phyloP scores from a whole-genome alignment of 2,797 vertebrate genomes.

The Poecile montanus region DNA sequence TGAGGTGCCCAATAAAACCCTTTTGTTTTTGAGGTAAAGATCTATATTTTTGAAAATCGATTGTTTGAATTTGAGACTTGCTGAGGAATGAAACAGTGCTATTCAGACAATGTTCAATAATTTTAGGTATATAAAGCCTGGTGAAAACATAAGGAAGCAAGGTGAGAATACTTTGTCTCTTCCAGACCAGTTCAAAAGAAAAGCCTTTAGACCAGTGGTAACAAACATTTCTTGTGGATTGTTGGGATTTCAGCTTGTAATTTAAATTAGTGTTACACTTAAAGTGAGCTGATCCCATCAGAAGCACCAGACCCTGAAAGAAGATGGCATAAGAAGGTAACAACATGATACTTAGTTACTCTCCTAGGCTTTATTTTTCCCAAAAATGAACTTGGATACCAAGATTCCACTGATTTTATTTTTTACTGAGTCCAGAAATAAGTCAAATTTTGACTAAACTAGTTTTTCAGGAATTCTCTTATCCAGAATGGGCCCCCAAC shows the following conservation, averaged over 20 bases:
- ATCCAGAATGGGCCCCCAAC: rapidly evolving
- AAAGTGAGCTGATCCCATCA: not conserved
- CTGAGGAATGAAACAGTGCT: not conserved
- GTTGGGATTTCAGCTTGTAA: not conserved
- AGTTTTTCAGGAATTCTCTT: not conserved
- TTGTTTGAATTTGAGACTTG: not conserved
- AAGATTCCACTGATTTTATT: not conserved
- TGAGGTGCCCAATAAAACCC: not conserved
- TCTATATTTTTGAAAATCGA: not conserved
- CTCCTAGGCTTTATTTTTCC: not conserved
- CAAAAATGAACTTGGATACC: not conserved
- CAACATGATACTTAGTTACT: not conserved
- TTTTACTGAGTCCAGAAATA: not conserved
- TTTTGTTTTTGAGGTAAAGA: not conserved
- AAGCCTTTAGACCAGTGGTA: not conserved
- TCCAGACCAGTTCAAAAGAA: not conserved
- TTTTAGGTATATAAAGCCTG: not conserved
- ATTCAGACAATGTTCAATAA: not conserved
- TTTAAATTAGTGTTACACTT: not conserved
- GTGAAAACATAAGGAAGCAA: not conserved
- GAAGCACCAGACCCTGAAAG: not conserved
- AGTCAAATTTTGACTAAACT: not conserved
- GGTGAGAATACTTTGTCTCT: not conserved
- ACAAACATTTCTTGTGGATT: not conserved
- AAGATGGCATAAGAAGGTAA: not conserved